phyloP scores from a whole-genome alignment of 2,888 invertebrate species.

The Belgica antarctica region DNA sequence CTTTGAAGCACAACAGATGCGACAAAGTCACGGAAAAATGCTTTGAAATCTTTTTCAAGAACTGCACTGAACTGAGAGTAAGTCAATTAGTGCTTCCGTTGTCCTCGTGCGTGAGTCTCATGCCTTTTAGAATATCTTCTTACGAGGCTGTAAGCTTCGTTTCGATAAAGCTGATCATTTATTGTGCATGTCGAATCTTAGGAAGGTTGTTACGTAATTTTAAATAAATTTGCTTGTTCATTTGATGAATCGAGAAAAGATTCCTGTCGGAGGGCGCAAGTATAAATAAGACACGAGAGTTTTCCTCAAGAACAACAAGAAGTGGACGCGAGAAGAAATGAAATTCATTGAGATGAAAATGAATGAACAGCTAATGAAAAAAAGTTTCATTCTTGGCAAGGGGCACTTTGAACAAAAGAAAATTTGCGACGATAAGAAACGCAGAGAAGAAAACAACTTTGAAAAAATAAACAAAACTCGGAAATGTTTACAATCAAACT shows the following conservation, averaged over 20 bases:
- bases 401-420: no score
- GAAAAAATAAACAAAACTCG: background rate
- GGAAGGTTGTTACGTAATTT: constrained; percentile 38
- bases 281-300: constrained; percentile 5
- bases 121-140: constrained; percentile 15
- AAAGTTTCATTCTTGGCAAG: no score
- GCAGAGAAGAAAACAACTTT: no score
- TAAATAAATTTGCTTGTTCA: background rate
- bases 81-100: no score
- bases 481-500: background rate
- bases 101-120: background rate
- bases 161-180: constrained; percentile 27
- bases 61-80: constrained; percentile 33
- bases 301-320: background rate
- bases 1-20: constrained; percentile 33
- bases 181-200: constrained; percentile 16
- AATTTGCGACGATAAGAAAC: no score
- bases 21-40: constrained; percentile 24
- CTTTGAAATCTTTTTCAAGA: constrained; percentile 2
- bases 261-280: constrained; percentile 1
- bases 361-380: no score
- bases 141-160: constrained; percentile 21
- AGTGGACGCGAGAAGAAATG: background rate
- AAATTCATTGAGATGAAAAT: background rate
- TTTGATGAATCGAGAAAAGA: background rate